Percentiles rank a stretch among this genome's conserved stretches.
Conservation (phyloP, 2,888 invertebrate genomes). For the Anthrax anthrax region DNA sequence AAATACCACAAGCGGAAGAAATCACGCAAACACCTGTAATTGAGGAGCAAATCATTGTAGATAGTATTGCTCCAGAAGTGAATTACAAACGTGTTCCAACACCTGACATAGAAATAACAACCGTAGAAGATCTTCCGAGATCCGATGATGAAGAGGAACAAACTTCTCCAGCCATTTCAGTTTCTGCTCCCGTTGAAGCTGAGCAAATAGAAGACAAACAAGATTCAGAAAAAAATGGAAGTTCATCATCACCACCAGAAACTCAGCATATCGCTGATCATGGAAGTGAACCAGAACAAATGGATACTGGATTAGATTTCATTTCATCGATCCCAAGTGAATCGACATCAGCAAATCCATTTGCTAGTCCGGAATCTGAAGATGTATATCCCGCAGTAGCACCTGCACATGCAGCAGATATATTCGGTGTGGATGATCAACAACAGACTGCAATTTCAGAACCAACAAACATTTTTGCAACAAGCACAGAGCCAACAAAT, state of each 20-base stretch:
- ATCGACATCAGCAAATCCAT: constrained; percentile 36
- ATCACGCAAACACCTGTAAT: not conserved
- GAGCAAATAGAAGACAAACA: constrained; percentile 9
- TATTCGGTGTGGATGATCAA: constrained; percentile 18
- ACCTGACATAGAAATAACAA: constrained; percentile 33
- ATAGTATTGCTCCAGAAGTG: constrained; percentile 22
- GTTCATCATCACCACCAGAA: constrained; percentile 16
- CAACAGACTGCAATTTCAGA: constrained; percentile 10
- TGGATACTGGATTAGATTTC: constrained; percentile 31
- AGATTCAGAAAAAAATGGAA: constrained; percentile 23
- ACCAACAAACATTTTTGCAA: constrained; percentile 22
- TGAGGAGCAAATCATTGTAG: constrained; percentile 12
- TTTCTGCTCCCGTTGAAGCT: constrained; percentile 14
- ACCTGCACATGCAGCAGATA: not conserved
- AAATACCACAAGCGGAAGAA: constrained; percentile 1
- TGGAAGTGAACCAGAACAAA: constrained; percentile 23
- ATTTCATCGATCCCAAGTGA: constrained; percentile 22
- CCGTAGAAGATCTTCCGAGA: constrained; percentile 31
- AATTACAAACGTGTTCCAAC: constrained; percentile 27
- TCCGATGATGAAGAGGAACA: constrained; percentile 33
- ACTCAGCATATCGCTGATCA: constrained; percentile 17
- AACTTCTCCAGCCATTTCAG: constrained; percentile 14
- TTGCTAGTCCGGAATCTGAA: constrained; percentile 33
- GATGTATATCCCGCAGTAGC: constrained; percentile 12
- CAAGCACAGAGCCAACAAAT: not conserved